These are phyloP conservation scores for Pogonocherus hispidulus DNA, from an alignment of 2,888 invertebrate species.

Conservation along the genomic window DNA sequence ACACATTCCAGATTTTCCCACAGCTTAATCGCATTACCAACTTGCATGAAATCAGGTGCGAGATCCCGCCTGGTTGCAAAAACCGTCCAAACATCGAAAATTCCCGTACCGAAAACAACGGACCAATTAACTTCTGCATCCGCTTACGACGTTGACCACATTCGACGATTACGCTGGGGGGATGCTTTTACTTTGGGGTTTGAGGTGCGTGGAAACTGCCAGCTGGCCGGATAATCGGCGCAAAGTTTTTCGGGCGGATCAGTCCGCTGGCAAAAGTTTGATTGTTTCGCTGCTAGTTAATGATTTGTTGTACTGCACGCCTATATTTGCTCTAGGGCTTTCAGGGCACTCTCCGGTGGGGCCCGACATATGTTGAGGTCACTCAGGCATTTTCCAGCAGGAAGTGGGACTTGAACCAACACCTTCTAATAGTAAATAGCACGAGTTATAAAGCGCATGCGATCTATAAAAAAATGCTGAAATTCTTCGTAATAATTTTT, in stretches of 20 bases:
- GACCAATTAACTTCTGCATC: slow-evolving; percentile 54
- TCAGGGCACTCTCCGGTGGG: slow-evolving; percentile 35
- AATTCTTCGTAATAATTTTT: no score
- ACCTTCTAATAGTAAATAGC: no score
- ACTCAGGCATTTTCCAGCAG: neutral
- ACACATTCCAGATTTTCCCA: neutral
- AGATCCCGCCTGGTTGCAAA: slow-evolving; percentile 40
- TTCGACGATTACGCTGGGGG: slow-evolving; percentile 53
- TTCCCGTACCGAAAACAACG: slow-evolving; percentile 49
- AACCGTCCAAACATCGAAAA: slow-evolving; percentile 40
- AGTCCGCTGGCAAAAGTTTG: slow-evolving; percentile 53
- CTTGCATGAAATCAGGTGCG: slow-evolving; percentile 47
- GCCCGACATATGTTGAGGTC: slow-evolving; percentile 38
- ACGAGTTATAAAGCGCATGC: no score
- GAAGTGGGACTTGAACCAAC: no score
- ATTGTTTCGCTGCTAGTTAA: slow-evolving; percentile 58
- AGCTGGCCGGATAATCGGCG: slow-evolving; percentile 57
- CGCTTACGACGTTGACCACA: slow-evolving; percentile 45
- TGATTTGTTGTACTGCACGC: slow-evolving; percentile 55
- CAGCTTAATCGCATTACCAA: slow-evolving; percentile 13
- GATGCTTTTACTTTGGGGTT: slow-evolving; percentile 51
- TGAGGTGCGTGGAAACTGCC: slow-evolving; percentile 55
- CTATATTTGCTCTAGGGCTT: slow-evolving; percentile 50
- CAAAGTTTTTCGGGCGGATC: slow-evolving; percentile 52
- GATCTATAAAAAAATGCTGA: no score